A percentile compares a stretch with the other conserved stretches of the same genome.
phyloP scores from a whole-genome alignment of 2,113 vertebrate species.

The Okapia johnstoni region DNA sequence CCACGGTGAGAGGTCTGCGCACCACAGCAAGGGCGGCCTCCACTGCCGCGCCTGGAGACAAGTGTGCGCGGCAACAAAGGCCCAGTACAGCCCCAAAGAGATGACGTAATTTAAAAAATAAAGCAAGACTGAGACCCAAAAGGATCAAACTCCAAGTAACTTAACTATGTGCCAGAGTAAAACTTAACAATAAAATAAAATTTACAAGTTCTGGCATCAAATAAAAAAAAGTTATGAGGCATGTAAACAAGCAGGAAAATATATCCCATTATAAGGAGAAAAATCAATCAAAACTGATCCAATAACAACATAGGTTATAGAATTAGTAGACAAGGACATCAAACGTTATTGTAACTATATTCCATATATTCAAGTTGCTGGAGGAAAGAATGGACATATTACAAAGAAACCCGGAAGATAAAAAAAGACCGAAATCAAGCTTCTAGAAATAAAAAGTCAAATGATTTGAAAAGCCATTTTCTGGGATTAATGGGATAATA shows the following conservation, averaged over 20 bases:
- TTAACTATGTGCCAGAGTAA: neutral
- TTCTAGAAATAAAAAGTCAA: neutral
- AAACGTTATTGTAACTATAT: neutral
- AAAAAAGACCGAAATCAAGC: neutral
- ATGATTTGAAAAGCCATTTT: neutral
- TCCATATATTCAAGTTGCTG: neutral
- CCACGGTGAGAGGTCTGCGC: accelerated
- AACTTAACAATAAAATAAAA: neutral
- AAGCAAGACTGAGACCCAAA: neutral
- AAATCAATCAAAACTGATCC: neutral
- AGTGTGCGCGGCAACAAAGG: accelerated
- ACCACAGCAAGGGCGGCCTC: accelerated
- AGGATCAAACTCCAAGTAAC: neutral
- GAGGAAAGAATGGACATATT: neutral
- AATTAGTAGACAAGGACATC: neutral
- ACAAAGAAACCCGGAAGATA: neutral
- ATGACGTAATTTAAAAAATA: accelerated
- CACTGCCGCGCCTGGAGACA: accelerated
- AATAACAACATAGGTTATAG: neutral
- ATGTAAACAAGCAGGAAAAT: neutral
- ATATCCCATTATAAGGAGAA: neutral
- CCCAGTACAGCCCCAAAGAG: accelerated
- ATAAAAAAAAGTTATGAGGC: neutral
- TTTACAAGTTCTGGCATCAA: neutral
- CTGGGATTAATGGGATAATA: neutral